A percentile compares a stretch with the other conserved stretches of the same genome.
phyloP scores from a whole-genome alignment of 2,113 vertebrate genomes.

The Dissostichus mawsoni region DNA sequence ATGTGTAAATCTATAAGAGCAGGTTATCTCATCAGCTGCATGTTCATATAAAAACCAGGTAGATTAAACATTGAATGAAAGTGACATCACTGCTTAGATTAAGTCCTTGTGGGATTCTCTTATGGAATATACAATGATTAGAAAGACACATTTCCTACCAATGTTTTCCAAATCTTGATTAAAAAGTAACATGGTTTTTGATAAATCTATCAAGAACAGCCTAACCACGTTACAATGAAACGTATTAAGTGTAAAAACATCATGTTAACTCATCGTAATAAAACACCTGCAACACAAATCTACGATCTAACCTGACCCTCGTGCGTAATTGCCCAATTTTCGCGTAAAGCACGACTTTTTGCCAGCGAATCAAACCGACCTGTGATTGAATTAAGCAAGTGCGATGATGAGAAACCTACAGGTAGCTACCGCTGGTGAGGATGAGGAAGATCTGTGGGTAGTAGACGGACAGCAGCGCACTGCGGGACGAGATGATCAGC shows the following conservation, averaged over 20 bases:
- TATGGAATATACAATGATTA: conserved; percentile 32
- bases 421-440: conserved; percentile 97
- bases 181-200: background rate
- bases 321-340: conserved; percentile 47
- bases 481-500: conserved; percentile 93
- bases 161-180: conserved; percentile 3
- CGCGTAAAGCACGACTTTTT: background rate
- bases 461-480: conserved; percentile 94
- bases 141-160: conserved; percentile 14
- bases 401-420: conserved; percentile 85
- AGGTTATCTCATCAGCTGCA: conserved; percentile 72
- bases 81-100: background rate
- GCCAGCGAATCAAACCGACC: background rate
- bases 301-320: background rate
- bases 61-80: conserved; percentile 44
- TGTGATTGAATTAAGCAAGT: conserved; percentile 7
- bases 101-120: conserved; percentile 13
- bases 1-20: conserved; percentile 74
- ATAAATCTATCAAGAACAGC: background rate
- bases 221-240: background rate
- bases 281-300: conserved; percentile 21
- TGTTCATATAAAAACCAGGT: conserved; percentile 9
- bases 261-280: background rate
- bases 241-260: background rate
- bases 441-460: conserved; percentile 98